Percentiles rank a stretch among this genome's conserved stretches.
Conservation (phyloP, 2,888 invertebrate genomes). For the Erebia palarica region DNA sequence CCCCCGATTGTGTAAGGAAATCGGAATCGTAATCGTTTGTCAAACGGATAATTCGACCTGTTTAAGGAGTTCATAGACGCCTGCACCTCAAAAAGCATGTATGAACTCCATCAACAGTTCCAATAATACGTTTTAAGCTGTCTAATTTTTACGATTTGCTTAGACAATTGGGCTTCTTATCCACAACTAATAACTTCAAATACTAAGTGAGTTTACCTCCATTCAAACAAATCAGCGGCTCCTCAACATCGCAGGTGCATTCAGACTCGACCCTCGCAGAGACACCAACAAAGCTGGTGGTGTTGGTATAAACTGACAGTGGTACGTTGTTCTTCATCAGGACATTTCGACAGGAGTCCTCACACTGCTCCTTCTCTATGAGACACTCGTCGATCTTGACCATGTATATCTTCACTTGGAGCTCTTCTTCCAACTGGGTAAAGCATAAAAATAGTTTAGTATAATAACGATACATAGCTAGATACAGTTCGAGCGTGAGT, state of each 20-base stretch:
- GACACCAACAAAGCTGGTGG: constrained; percentile 96
- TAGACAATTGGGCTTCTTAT: no score
- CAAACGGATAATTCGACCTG: no score
- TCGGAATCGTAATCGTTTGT: no score
- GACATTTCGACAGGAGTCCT: constrained; percentile 90
- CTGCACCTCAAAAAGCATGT: no score
- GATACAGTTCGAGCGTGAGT: no score
- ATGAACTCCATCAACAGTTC: no score
- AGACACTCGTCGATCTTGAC: constrained; percentile 96
- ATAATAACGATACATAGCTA: not conserved
- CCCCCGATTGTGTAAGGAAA: no score
- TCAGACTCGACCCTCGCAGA: constrained; percentile 90
- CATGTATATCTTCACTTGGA: constrained; percentile 90
- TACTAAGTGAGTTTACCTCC: constrained; percentile 81
- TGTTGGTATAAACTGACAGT: constrained; percentile 94
- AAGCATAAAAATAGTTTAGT: constrained; percentile 16
- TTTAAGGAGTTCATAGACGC: no score
- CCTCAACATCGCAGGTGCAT: constrained; percentile 85
- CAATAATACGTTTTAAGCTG: no score
- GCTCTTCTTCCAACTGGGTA: constrained; percentile 84
- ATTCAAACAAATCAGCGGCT: constrained; percentile 86
- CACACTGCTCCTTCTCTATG: constrained; percentile 87
- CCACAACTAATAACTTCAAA: not conserved
- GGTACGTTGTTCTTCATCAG: constrained; percentile 89
- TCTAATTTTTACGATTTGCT: no score